Conservation (phyloP, 1,140 invertebrate species). For the Brachionus rotundiformis region DNA sequence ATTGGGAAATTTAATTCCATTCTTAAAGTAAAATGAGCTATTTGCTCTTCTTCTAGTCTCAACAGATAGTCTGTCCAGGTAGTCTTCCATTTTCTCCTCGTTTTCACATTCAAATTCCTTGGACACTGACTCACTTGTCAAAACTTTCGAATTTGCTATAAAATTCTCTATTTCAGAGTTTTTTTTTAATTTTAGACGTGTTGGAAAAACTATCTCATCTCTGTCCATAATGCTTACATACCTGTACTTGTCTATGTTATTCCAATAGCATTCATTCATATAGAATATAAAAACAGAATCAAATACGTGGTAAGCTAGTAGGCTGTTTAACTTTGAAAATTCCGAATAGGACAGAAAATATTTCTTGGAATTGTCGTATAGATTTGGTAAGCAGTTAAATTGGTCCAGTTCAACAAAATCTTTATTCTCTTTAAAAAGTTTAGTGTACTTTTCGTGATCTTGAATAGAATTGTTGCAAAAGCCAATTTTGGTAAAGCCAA, state of each 20-base stretch:
- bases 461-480: conserved; percentile 38
- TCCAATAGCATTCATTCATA: conserved; percentile 39
- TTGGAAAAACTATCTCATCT: conserved; percentile 25
- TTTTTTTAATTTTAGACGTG: background rate
- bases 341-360: conserved; percentile 34
- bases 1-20: conserved; percentile 38
- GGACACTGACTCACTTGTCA: background rate
- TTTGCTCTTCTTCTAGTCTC: background rate
- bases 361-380: conserved; percentile 21
- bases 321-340: conserved; percentile 4
- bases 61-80: background rate
- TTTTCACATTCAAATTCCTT: background rate
- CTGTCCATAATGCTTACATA: conserved; percentile 19
- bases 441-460: background rate
- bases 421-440: background rate
- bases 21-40: conserved; percentile 32
- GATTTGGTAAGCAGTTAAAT: conserved; percentile 24
- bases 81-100: conserved; percentile 17
- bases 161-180: background rate
- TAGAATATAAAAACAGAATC: conserved; percentile 24
- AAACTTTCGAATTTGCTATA: background rate
- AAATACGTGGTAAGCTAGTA: background rate
- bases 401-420: conserved; percentile 23
- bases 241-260: conserved; percentile 13
- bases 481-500: conserved; percentile 12